phyloP scores from a whole-genome alignment of 2,113 vertebrate species.

The Pelecanoides urinatrix region DNA sequence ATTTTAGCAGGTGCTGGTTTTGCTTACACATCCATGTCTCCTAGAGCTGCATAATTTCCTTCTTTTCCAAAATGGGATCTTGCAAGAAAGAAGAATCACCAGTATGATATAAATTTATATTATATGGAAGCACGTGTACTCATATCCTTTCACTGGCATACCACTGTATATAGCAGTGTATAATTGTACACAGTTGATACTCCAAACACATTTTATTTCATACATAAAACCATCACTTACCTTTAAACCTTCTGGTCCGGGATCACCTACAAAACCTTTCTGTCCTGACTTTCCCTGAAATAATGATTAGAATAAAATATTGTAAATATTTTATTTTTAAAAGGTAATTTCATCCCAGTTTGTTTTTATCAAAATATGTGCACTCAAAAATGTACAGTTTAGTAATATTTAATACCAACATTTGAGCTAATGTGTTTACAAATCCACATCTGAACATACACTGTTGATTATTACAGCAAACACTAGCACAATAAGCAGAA shows the following conservation, averaged over 20 bases:
- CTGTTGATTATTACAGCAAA: neutral
- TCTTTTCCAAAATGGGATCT: neutral
- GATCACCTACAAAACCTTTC: conserved; percentile 86
- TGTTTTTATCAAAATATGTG: neutral
- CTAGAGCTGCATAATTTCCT: neutral
- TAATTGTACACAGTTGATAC: neutral
- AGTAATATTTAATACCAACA: neutral
- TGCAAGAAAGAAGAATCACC: neutral
- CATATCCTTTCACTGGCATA: neutral
- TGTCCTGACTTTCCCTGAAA: conserved; percentile 88
- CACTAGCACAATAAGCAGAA: neutral
- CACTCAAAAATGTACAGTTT: neutral
- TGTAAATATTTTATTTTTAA: neutral
- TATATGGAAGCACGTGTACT: neutral
- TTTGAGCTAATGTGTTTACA: neutral
- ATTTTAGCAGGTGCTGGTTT: neutral
- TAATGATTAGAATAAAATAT: neutral
- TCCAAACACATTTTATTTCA: neutral
- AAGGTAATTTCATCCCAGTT: neutral
- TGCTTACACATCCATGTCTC: neutral
- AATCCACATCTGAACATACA: neutral
- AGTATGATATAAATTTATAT: neutral
- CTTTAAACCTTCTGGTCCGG: conserved; percentile 85
- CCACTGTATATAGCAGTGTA: neutral
- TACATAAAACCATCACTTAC: conserved; percentile 57